Conservation (phyloP, 2,797 vertebrate genomes). For the Mus minutoides region DNA sequence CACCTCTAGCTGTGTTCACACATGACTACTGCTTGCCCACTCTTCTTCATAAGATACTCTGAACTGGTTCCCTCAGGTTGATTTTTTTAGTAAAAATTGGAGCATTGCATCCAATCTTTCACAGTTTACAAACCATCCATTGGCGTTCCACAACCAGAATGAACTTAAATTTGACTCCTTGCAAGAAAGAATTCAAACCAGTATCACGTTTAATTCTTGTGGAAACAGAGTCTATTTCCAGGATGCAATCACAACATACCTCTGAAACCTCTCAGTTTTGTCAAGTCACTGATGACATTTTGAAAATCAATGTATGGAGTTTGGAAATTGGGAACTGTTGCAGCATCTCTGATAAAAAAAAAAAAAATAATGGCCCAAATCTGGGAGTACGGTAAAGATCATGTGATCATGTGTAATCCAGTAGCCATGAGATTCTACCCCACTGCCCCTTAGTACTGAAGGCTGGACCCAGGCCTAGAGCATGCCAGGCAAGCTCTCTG, state of each 20-base stretch:
- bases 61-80: not conserved
- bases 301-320: slow-evolving; percentile 40
- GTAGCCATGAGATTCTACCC: not conserved
- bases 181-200: not conserved
- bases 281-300: not conserved
- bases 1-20: not conserved
- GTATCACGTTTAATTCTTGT: slow-evolving; percentile 34
- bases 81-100: slow-evolving; percentile 41
- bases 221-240: not conserved
- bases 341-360: not conserved
- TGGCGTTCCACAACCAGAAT: not conserved
- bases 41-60: not conserved
- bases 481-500: not conserved
- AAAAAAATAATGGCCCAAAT: not conserved
- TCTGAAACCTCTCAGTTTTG: not conserved
- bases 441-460: not conserved
- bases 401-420: not conserved
- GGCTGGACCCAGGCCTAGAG: not conserved
- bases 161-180: not conserved
- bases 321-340: slow-evolving; percentile 50
- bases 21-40: not conserved
- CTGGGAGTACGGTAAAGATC: not conserved
- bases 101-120: not conserved
- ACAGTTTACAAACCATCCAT: not conserved
- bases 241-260: not conserved